Conservation (phyloP, 2,797 vertebrate genomes). For the Sebastes hubbsi region DNA sequence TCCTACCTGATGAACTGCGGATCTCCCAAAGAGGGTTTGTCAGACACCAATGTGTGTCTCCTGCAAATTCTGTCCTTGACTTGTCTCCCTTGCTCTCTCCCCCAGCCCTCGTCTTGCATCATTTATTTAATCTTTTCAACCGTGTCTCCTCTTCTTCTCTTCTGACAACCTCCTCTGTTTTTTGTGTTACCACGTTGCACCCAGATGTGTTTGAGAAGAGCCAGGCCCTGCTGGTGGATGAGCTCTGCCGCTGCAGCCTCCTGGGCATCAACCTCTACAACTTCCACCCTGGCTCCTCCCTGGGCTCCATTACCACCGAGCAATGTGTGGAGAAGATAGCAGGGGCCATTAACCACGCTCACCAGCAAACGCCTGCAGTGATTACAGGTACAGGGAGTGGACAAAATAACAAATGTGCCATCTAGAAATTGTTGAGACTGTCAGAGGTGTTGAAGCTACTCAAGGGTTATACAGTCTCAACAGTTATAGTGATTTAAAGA, state of each 20-base stretch:
- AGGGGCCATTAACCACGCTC: slow-evolving; percentile 82
- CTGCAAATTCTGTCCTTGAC: not conserved
- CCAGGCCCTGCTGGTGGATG: slow-evolving; percentile 82
- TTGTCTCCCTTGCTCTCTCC: not conserved
- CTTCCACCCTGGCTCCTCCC: slow-evolving; percentile 84
- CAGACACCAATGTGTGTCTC: not conserved
- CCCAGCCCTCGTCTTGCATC: not conserved
- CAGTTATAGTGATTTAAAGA: not conserved
- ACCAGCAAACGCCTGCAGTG: slow-evolving; percentile 77
- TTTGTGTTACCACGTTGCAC: slow-evolving; percentile 1
- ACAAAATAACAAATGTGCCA: not conserved
- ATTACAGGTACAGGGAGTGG: slow-evolving; percentile 73
- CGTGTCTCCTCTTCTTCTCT: not conserved
- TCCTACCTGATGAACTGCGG: slow-evolving; percentile 89
- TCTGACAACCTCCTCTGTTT: not conserved
- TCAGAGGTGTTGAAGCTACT: not conserved
- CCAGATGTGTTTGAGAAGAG: slow-evolving; percentile 85
- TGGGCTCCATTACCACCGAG: slow-evolving; percentile 77
- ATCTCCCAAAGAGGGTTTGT: slow-evolving; percentile 83
- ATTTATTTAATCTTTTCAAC: not conserved
- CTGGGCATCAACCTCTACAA: slow-evolving; percentile 83
- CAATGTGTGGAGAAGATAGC: slow-evolving; percentile 82
- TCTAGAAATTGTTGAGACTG: not conserved
- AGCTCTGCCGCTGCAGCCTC: slow-evolving; percentile 81
- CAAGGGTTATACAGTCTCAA: not conserved